Percentiles rank a stretch among this genome's conserved stretches.
Conservation (phyloP, 2,113 vertebrate species). For the Tamias sibiricus region DNA sequence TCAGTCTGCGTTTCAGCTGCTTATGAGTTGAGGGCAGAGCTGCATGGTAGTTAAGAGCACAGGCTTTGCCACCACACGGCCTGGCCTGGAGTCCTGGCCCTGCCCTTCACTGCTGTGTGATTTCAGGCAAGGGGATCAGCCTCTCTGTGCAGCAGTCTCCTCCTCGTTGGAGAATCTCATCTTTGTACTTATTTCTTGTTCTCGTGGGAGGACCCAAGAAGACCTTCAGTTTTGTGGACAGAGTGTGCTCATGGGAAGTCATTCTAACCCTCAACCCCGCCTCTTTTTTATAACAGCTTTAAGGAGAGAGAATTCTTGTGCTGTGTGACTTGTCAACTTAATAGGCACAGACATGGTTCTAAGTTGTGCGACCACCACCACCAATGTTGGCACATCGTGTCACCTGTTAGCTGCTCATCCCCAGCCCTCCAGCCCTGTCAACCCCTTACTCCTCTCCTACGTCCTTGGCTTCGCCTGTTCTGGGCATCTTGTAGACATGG, state of each 20-base stretch:
- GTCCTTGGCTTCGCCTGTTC: background rate
- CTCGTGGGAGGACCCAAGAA: background rate
- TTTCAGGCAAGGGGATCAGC: background rate
- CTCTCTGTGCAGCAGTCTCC: background rate
- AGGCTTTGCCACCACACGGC: background rate
- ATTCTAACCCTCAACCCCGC: rapidly evolving
- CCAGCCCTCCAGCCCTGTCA: background rate
- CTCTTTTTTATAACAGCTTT: background rate
- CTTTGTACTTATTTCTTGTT: background rate
- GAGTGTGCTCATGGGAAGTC: background rate
- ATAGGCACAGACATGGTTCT: background rate
- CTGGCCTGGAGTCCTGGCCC: background rate
- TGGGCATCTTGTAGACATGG: background rate
- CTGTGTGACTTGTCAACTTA: background rate
- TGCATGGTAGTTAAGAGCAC: background rate
- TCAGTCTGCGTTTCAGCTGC: background rate
- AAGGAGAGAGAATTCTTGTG: background rate
- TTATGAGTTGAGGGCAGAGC: background rate
- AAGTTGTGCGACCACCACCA: no score
- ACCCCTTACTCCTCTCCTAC: background rate
- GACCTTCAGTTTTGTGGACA: background rate
- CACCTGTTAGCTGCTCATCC: background rate
- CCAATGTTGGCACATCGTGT: background rate
- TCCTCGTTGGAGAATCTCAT: background rate
- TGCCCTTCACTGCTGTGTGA: background rate